A percentile compares a stretch with the other conserved stretches of the same genome.
Evolutionary conservation across 2,888 invertebrate species (phyloP).

Genomic region (Epinotia bilunana): DNA sequence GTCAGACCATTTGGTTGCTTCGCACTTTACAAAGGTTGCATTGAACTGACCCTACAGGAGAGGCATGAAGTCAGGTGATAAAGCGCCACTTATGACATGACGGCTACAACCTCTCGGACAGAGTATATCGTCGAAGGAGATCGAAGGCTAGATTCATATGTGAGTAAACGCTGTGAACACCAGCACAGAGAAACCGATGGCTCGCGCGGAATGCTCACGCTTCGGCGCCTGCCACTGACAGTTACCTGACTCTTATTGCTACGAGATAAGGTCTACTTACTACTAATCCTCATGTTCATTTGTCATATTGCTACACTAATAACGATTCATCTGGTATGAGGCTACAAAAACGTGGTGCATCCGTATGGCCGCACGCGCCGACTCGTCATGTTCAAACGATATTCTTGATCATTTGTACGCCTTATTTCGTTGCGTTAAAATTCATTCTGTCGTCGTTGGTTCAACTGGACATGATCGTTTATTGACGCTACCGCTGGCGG

Average conservation of each 20-base stretch:
- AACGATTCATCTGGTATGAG: constrained; percentile 7
- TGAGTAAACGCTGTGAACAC: background rate
- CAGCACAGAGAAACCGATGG: constrained; percentile 2
- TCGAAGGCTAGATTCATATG: background rate
- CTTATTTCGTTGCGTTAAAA: background rate
- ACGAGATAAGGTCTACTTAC: constrained; percentile 1
- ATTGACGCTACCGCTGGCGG: background rate
- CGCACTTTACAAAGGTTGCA: background rate
- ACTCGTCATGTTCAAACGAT: constrained; percentile 1
- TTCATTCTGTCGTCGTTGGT: background rate
- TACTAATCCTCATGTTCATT: background rate
- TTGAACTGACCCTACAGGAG: background rate
- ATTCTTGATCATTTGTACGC: background rate
- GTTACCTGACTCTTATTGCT: background rate
- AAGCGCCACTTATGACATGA: background rate
- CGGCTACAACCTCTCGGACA: background rate
- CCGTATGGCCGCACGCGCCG: constrained; percentile 16
- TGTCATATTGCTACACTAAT: constrained; percentile 4
- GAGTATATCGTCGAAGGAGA: background rate
- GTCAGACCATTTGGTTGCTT: background rate
- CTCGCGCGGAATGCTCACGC: constrained; percentile 21
- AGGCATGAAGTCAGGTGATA: background rate
- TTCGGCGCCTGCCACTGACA: background rate
- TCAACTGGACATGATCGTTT: background rate
- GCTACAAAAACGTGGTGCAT: constrained; percentile 7